A percentile compares a stretch with the other conserved stretches of the same genome.
Conservation (phyloP, 1,140 invertebrate genomes). For the Aphaenogaster floridana region DNA sequence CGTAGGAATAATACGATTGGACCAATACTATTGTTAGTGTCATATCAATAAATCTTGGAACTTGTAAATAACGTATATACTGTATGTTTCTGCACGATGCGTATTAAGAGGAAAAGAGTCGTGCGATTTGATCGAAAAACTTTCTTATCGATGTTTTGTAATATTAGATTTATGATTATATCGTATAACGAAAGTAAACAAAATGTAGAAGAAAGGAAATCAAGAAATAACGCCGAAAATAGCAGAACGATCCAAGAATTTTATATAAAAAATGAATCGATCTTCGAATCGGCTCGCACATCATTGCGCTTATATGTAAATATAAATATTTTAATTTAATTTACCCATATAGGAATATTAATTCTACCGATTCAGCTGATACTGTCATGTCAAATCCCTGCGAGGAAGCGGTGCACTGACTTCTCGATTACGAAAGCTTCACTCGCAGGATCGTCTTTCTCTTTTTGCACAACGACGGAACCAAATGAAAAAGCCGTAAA, state of each 20-base stretch:
- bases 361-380: neutral
- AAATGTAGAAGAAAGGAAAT: neutral
- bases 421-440: neutral
- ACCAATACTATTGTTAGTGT: slow-evolving; percentile 12
- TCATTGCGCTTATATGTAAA: neutral
- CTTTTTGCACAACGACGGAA: neutral
- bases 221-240: neutral
- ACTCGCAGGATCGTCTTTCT: neutral
- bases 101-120: neutral
- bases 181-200: neutral
- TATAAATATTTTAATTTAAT: slow-evolving; percentile 36
- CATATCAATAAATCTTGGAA: slow-evolving; percentile 10
- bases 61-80: slow-evolving; percentile 30
- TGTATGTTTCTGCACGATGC: neutral
- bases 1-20: slow-evolving; percentile 5
- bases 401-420: neutral
- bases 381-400: neutral
- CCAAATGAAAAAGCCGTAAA: neutral
- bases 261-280: neutral
- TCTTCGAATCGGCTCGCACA: neutral
- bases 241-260: neutral
- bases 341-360: slow-evolving; percentile 15
- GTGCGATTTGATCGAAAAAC: neutral
- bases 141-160: slow-evolving; percentile 30
- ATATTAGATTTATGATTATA: slow-evolving; percentile 7